Conservation (phyloP, 2,888 invertebrate genomes). For the Chymomyza caudatula region DNA sequence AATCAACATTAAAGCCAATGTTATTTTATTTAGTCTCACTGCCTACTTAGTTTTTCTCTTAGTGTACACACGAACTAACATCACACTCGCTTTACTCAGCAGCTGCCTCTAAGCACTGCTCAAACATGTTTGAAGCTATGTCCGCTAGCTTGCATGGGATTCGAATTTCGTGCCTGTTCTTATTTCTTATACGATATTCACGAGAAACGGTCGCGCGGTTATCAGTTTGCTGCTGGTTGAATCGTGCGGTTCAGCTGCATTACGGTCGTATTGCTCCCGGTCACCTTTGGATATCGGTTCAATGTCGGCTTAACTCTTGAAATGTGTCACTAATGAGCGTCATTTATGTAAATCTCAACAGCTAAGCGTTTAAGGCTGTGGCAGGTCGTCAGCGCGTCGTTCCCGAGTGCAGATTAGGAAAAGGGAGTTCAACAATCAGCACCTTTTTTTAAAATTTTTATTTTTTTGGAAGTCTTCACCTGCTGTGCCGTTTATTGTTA, state of each 20-base stretch:
- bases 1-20: too few relatives aligned
- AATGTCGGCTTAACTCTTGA: conserved; percentile 48
- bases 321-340: conserved; percentile 72
- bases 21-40: too few relatives aligned
- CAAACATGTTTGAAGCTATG: conserved; percentile 48
- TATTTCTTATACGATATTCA: conserved; percentile 65
- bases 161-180: conserved; percentile 36
- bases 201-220: conserved; percentile 50
- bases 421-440: conserved; percentile 35
- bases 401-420: conserved; percentile 45
- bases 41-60: too few relatives aligned
- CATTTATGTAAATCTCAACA: conserved; percentile 72
- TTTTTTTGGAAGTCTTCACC: conserved; percentile 68
- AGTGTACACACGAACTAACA: neutral
- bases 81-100: neutral
- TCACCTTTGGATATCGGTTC: neutral
- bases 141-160: conserved; percentile 48
- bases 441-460: conserved; percentile 17
- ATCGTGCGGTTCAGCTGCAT: too few relatives aligned
- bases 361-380: conserved; percentile 53
- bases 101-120: conserved; percentile 42
- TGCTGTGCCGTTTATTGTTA: conserved; percentile 72
- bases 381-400: conserved; percentile 36
- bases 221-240: conserved; percentile 1
- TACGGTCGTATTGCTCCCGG: neutral